Evolutionary conservation across 2,113 vertebrate genomes (phyloP), one percentile per base, ranked within the genome.

Genomic region (Nerophis ophidion): DNA sequence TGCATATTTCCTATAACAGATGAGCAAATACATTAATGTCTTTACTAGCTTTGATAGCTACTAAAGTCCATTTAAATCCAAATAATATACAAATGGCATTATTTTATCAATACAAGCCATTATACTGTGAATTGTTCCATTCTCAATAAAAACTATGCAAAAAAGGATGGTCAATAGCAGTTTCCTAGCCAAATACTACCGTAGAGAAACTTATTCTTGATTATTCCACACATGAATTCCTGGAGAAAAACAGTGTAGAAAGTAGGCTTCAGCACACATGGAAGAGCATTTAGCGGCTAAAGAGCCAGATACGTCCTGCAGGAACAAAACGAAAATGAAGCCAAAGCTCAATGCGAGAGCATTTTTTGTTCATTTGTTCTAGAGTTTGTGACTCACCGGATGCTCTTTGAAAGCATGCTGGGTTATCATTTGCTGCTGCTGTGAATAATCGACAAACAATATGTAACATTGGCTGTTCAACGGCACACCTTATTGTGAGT

Each of bases 401-500:
- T 5, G 17, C 54, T 54, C 19, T 42, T 65, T 60, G 8, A 59
- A 48, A 49, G 47, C 38, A 19, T 60, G 44, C 33, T 40, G 54
- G 26, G 46, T 74, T 66, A 63, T 62, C 26, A 9, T 72, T 68
- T 65, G 34, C 49, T 52, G 8, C 70, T 54, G 47, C 44, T 54
- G 62, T 72, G 67, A 77, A 61, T 67, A 65, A 75, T 65, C 60
- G 61, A 46, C 70, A 51, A 3, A 38, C 61, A 54, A 52, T 44
- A 54, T 52, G 69, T 59, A 72, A 65, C 50, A 49, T 69, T 70
- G 52, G 63, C 56, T 42, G 54, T 34, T 17, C 48, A 63, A 55
- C 6, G 36, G 52, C 4, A 54, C 63, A 54, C 53, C 38, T 52
- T 36, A 61, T 35, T 38, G 64, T 62, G 19, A 57, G 42, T 50